These are phyloP conservation scores for Scolanthus callimorphus DNA, from an alignment of 92 coral and sea anemone genomes.

Conservation along the genomic window DNA sequence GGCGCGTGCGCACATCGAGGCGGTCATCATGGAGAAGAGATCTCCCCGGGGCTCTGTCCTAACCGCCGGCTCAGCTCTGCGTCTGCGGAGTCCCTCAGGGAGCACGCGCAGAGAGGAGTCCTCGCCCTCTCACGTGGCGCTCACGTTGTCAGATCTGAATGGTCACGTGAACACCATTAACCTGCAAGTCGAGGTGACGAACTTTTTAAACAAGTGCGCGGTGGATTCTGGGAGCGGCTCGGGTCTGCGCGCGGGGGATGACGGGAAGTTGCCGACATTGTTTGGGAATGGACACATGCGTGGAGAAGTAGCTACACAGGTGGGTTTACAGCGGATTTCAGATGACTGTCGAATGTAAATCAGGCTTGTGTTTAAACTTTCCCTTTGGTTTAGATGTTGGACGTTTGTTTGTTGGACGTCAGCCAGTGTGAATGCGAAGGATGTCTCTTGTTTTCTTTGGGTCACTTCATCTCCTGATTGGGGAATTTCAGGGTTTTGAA, in stretches of 20 bases:
- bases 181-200: constrained; percentile 87
- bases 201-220: constrained; percentile 73
- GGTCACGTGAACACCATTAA: constrained; percentile 83
- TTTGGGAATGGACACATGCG: constrained; percentile 85
- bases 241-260: constrained; percentile 34
- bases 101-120: constrained; percentile 41
- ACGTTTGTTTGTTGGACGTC: no score
- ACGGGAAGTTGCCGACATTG: constrained; percentile 65
- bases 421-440: no score
- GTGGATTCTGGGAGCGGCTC: constrained; percentile 57
- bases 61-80: constrained; percentile 76
- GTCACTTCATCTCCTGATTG: no score
- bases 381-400: no score
- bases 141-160: constrained; percentile 83
- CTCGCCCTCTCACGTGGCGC: constrained; percentile 57
- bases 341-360: no score
- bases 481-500: no score
- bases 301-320: constrained; percentile 87
- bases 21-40: constrained; percentile 79
- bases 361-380: no score
- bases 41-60: constrained; percentile 80
- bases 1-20: constrained; percentile 82
- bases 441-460: no score
- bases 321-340: constrained; percentile 26
- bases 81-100: constrained; percentile 50